Evolutionary conservation across 2,888 invertebrate species (phyloP).

Genomic region (Pecten maximus): DNA sequence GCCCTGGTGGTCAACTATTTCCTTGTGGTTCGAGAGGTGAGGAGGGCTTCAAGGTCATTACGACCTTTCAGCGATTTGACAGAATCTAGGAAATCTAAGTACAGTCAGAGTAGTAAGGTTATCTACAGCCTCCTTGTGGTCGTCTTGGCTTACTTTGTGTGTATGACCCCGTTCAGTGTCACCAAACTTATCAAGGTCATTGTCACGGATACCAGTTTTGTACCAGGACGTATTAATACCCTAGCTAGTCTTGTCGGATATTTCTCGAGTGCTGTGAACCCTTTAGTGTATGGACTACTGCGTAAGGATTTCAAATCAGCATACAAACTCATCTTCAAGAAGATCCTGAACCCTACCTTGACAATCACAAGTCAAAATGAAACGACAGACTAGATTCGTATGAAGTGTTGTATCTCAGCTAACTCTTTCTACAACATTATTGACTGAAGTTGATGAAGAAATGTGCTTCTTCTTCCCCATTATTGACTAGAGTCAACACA

Average conservation of each 20-base stretch:
- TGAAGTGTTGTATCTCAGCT: too few relatives aligned
- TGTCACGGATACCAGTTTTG: constrained; percentile 50
- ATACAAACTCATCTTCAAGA: constrained; percentile 57
- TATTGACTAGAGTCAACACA: too few relatives aligned
- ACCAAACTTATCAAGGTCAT: constrained; percentile 80
- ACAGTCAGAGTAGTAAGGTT: constrained; percentile 62
- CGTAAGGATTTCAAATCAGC: constrained; percentile 77
- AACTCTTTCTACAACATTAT: too few relatives aligned
- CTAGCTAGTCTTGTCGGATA: constrained; percentile 77
- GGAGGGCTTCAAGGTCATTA: constrained; percentile 50
- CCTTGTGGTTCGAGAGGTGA: constrained; percentile 65
- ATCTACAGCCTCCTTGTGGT: constrained; percentile 78
- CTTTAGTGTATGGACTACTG: constrained; percentile 81
- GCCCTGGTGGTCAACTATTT: constrained; percentile 73
- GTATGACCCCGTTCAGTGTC: constrained; percentile 81
- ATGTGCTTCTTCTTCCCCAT: too few relatives aligned
- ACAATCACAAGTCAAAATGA: too few relatives aligned
- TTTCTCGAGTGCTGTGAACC: constrained; percentile 79
- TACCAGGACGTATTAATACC: constrained; percentile 76
- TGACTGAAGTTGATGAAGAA: too few relatives aligned
- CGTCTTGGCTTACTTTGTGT: constrained; percentile 79
- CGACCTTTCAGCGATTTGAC: constrained; percentile 3
- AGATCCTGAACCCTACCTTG: constrained; percentile 44
- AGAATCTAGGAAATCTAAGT: constrained; percentile 37
- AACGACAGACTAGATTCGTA: too few relatives aligned